phyloP scores from a whole-genome alignment of 2,888 invertebrate genomes.

The Abrostola tripartita region DNA sequence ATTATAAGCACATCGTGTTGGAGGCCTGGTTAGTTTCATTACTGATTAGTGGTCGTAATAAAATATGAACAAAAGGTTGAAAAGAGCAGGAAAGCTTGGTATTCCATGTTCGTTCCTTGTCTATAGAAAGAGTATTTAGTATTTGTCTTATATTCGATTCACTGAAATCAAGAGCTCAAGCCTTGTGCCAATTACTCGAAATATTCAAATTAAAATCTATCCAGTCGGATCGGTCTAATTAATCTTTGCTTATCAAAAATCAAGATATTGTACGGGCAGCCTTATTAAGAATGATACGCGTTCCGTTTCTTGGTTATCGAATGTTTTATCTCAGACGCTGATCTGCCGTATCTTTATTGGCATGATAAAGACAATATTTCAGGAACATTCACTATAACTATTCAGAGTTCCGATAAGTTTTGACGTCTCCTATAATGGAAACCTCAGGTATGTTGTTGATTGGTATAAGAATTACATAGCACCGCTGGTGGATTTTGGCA shows the following conservation, averaged over 20 bases:
- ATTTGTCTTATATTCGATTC: no score
- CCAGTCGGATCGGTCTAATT: neutral
- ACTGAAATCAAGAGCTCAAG: no score
- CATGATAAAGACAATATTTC: constrained; percentile 40
- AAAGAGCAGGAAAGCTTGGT: no score
- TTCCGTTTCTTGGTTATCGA: constrained; percentile 30
- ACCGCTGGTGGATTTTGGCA: no score
- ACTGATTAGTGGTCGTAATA: no score
- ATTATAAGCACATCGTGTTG: no score
- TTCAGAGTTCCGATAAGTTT: constrained; percentile 18
- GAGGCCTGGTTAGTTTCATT: no score
- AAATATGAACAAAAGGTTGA: no score
- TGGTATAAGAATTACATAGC: no score
- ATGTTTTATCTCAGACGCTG: constrained; percentile 37
- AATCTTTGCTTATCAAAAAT: constrained; percentile 17
- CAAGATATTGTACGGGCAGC: constrained; percentile 27
- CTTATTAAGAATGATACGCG: constrained; percentile 15
- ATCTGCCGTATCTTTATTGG: constrained; percentile 44
- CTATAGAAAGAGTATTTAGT: no score
- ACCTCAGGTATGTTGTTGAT: constrained; percentile 35
- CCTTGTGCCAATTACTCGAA: neutral
- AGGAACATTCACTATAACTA: constrained; percentile 20
- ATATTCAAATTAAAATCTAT: neutral
- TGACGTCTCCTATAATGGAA: constrained; percentile 35
- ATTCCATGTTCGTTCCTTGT: no score